Evolutionary conservation across 2,888 invertebrate species (phyloP), one percentile per base, ranked within the genome.

Genomic region (Aspidiotus destructor): DNA sequence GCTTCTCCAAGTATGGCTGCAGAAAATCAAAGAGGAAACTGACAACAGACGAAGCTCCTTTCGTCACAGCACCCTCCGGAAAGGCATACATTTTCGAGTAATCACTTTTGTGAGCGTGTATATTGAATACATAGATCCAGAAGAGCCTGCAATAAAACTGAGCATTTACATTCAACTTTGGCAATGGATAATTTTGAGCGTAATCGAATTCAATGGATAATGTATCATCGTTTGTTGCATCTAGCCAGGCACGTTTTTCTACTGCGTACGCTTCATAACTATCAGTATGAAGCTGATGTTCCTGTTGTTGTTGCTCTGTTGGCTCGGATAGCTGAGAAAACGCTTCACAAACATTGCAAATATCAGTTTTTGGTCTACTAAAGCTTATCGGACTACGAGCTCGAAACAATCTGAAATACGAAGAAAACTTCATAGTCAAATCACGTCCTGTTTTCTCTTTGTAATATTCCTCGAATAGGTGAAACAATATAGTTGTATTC

Each of bases 171-270:
- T 41, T 67, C 28, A 73, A 58, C 48, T 72, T 72, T 10, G 72
- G 73, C 9, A 73, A 68, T 13, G 73, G 71, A n/a, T 72, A 57
- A 67, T 73, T 73, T 62, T 73, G 73, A 11, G 68, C 70, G 62
- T 72, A 72, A 67, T 73, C 73, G 70, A 72, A 72, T 65, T 73
- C 73, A 40, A 72, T 13, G 41, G 70, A 68, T 58, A 72, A 55
- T 55, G 16, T 55, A 15, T 55, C 16, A 55, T 11, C 8, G 8
- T n/a, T 8, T 8, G 15, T 15, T 8, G 13, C 15, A 11, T 55
- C 15, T 8, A 15, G 16, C 55, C 8, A 8, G n/a, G 8, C n/a
- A 8, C 8, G 9, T 15, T 15, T 55, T n/a, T 8, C 11, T 15
- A 13, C n/a, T 13, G 8, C n/a, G 9, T 55, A 8, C 10, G 13